Percentiles rank a stretch among this genome's conserved stretches.
These are phyloP conservation scores for Drosophila sucinea DNA, from an alignment of 1,140 invertebrate genomes.

Conservation along the genomic window DNA sequence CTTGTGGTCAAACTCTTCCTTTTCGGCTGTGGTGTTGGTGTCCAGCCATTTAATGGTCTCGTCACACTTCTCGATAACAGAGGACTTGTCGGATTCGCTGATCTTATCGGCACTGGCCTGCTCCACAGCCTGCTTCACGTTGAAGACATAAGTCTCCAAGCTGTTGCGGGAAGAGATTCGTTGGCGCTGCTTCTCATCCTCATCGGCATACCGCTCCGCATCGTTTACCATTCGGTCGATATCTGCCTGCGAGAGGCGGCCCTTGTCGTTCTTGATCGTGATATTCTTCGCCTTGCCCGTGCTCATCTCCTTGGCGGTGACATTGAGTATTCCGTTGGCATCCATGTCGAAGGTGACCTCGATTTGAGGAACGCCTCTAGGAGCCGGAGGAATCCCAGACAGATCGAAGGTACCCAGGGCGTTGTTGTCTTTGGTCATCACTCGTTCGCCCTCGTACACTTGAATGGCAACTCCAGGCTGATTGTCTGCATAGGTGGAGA, in stretches of 20 bases:
- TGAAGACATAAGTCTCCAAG: constrained; percentile 90
- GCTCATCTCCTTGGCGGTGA: constrained; percentile 85
- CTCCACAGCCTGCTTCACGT: constrained; percentile 86
- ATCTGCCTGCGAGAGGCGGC: constrained; percentile 90
- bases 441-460: constrained; percentile 88
- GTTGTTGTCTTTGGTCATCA: constrained; percentile 90
- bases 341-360: constrained; percentile 87
- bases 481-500: constrained; percentile 89
- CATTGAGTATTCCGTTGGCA: constrained; percentile 87
- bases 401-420: constrained; percentile 91
- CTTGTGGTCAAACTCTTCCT: constrained; percentile 86
- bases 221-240: constrained; percentile 86
- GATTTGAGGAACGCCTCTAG: constrained; percentile 91
- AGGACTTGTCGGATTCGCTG: constrained; percentile 86
- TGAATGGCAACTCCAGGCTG: constrained; percentile 89
- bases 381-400: constrained; percentile 91
- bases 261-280: constrained; percentile 93
- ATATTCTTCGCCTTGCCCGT: constrained; percentile 88
- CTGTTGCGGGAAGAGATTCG: constrained; percentile 85
- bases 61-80: constrained; percentile 84
- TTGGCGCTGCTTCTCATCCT: constrained; percentile 88
- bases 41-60: constrained; percentile 87
- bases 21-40: constrained; percentile 86
- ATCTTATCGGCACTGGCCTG: constrained; percentile 84
- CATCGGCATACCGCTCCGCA: constrained; percentile 81